A percentile compares a stretch with the other conserved stretches of the same genome.
These are phyloP conservation scores for Latheticus oryzae DNA, from an alignment of 2,888 invertebrate species.

Conservation along the genomic window DNA sequence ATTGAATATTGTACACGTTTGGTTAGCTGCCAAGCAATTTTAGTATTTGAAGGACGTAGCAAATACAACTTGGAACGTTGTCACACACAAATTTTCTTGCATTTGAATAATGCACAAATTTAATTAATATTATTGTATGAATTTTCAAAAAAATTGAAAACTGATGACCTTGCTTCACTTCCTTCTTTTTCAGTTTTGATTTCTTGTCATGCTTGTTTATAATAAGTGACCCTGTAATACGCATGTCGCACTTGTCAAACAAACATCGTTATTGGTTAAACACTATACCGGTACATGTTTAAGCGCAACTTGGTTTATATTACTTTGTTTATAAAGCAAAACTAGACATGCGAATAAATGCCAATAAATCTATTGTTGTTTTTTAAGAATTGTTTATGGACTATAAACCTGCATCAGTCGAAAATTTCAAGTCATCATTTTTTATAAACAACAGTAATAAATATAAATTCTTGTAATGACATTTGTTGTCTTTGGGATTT, in stretches of 20 bases:
- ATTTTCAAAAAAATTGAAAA: no score
- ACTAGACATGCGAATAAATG: slow-evolving; percentile 7
- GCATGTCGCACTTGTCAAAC: slow-evolving; percentile 5
- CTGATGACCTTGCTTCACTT: no score
- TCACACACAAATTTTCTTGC: neutral
- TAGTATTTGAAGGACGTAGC: no score
- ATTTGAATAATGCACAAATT: neutral
- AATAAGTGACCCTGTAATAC: neutral
- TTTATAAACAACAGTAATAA: slow-evolving; percentile 14
- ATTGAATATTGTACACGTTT: slow-evolving; percentile 3
- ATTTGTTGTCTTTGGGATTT: slow-evolving; percentile 14
- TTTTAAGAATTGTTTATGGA: slow-evolving; percentile 15
- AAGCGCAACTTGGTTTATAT: slow-evolving; percentile 12
- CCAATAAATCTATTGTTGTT: slow-evolving; percentile 8
- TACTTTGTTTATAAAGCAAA: slow-evolving; percentile 16
- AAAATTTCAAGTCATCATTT: slow-evolving; percentile 22
- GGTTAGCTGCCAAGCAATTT: slow-evolving; percentile 2
- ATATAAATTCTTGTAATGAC: slow-evolving; percentile 18
- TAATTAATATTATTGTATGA: no score
- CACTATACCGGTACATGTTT: no score
- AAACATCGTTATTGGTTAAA: slow-evolving; percentile 1
- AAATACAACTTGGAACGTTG: no score
- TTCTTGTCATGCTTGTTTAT: neutral
- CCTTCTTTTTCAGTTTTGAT: neutral
- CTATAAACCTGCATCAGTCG: slow-evolving; percentile 18